Base-by-base conservation (phyloP, 2,797 vertebrate genomes). In the Diglossa cyanea region DNA sequence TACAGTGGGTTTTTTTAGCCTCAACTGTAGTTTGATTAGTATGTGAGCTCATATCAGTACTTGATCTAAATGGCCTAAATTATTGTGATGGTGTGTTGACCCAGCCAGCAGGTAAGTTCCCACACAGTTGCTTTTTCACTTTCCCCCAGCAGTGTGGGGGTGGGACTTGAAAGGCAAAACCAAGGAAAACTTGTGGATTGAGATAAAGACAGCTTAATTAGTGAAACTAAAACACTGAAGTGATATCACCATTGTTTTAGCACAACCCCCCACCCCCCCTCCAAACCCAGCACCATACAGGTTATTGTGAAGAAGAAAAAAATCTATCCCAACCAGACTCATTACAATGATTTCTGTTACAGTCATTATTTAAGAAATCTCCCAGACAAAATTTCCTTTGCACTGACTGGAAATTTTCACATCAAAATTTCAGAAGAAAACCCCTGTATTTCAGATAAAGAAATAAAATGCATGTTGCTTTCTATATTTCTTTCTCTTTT, bases 191-290 rank as follows among this genome's bases (percentile, higher is more conserved):
- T 14, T 65, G 24, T 42, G 11, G 2, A 11, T 24, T 80, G 61
- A 66, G 24, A 44, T 62, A 73, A 72, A 84, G 10, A 24, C 10
- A 62, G 17, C 6, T 57, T 82, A 72, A 31, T 55, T 54, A 68
- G 8, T 35, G 35, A 72, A 85, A 21, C 20, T 42, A 18, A 40
- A 75, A 45, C 26, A 72, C 9, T 50, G 55, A 48, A 42, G 10
- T 58, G n/a, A 17, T 73, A 63, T 44, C 18, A 54, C 11, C 3
- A 24, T 23, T 60, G 23, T 26, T 89, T 80, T 57, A 26, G 31
- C 17, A 57, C 9, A 39, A 26, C 14, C 1, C 2, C 14, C 8
- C 17, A 42, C 10, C 2, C 2, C 33, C 20, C 2, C 25, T 40
- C 6, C 26, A 66, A 75, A 10, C 28, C 14, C 7, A 28, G 13